Evolutionary conservation across 2,797 vertebrate species (phyloP), one percentile per base, ranked within the genome.

Genomic region (Cheirogaleus major): DNA sequence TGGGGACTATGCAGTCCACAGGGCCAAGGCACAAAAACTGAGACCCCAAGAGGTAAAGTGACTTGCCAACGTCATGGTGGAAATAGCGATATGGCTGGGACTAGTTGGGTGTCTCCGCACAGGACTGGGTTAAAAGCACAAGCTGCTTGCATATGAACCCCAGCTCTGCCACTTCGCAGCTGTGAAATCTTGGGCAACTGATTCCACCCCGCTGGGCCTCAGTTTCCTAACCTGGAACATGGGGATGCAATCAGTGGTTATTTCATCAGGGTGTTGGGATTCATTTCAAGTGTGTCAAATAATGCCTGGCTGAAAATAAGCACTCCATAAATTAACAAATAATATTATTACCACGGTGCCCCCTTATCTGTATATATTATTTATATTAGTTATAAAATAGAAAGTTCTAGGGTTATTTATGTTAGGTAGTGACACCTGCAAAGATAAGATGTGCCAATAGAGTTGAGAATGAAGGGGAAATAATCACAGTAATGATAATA

Each of bases 171-270:
- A 52, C 70, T 81, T 41, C 12, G 10, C 61, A 72, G 23, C 72
- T 63, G n/a, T n/a, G 43, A 85, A 80, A 50, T 50, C 63, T 57
- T 59, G 23, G 50, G 82, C 65, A 89, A 50, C 55, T 20, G 43
- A 41, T 55, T 45, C 30, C 45, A 35, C 15, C 3, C 7, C 12
- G 10, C 83, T 25, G 55, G 25, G 41, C 84, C 85, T 95, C 85
- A 32, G 81, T 73, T 70, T 95, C 65, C 75, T 76, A 86, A 95
- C 50, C 75, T 89, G 75, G 67, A 59, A 72, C 89, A 84, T 15
- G 50, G 81, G 35, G 55, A 9, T 89, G 32, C 23, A 41, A 23
- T 72, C 59, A 38, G 52, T 9, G 5, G 52, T 65, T 79, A 85
- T 15, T 59, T 52, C 57, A 48, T 20, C 0, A 1, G 59, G 52